Base-by-base conservation (phyloP, 2,888 invertebrate species). In the Stenurella melanura region DNA sequence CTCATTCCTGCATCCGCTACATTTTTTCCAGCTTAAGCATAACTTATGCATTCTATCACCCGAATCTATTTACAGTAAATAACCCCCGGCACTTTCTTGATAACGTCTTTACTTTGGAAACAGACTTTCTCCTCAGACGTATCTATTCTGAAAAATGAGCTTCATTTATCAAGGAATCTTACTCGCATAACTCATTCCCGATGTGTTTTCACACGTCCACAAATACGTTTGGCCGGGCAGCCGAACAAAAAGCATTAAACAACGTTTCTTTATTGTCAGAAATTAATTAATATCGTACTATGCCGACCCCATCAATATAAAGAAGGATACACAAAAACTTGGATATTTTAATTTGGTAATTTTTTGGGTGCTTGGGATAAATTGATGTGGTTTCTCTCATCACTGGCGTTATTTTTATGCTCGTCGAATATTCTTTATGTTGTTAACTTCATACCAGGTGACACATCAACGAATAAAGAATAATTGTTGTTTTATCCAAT, bases 101-200 rank as follows among this genome's bases (percentile, higher is more conserved):
- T 67, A 67, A 54, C 50, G 67, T 67, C 67, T 50, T 67, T 67
- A 67, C 67, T 67, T 21, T 26, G 50, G 54, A 21, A 67, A 42
- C 54, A 67, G 54, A 54, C 54, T n/a, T 50, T 73, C 50, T 64
- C 70, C 63, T 64, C 70, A 58, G 58, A 30, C 60, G 70, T 76
- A 76, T 76, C 64, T 73, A 12, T 60, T 34, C 50, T 76, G 73
- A 76, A 70, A 66, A 73, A 76, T 73, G 73, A 66, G 30, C 73
- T 64, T 73, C 76, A 74, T 76, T 74, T 67, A 76, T 76, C 76
- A 76, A 70, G 60, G 70, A 34, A 70, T 73, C 76, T 63, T 21
- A 54, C 57, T 30, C 73, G 54, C 76, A 76, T 76, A 76, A 70
- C 73, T 76, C 76, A 74, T 76, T 70, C 60, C 15, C 60, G 17